Evolutionary conservation across 2,888 invertebrate genomes (phyloP), one percentile per base, ranked within the genome.

Genomic region (Lottia scabra): DNA sequence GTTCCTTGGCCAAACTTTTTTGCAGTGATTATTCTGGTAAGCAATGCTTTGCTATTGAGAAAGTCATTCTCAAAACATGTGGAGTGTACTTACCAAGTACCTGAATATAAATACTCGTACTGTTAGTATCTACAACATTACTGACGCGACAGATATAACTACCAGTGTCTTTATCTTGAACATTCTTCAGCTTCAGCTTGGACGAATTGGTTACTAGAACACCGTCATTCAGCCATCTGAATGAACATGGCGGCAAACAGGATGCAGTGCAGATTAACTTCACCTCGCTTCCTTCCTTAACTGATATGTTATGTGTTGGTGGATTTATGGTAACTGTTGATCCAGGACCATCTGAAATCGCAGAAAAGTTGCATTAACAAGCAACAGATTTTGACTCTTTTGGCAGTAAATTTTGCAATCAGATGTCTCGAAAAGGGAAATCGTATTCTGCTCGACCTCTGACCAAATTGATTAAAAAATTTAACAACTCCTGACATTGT

Each of bases 51-150:
- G n/a, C n/a, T n/a, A n/a, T n/a, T n/a, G n/a, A n/a, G n/a, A n/a
- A n/a, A n/a, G n/a, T n/a, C n/a, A n/a, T n/a, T n/a, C n/a, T n/a
- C n/a, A n/a, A n/a, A n/a, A n/a, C n/a, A n/a, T n/a, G n/a, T n/a
- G n/a, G n/a, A n/a, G n/a, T n/a, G n/a, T n/a, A n/a, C 56, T 56
- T 56, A 56, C 56, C 56, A 12, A 56, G 56, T 19, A 56, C 56
- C 10, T 19, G 23, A 19, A 56, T 56, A 12, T 8, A 19, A 23
- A 56, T 56, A 8, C 0, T 56, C 2, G 56, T 19, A 8, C 19
- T 56, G 12, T 19, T 56, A 12, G 56, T 56, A 23, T 15, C 12
- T 4, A 56, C 19, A 10, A 56, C 8, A 23, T 56, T 56, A 23
- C 23, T 19, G 0, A 19, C n/a, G 0, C 19, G 19, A 19, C 56